phyloP scores from a whole-genome alignment of 2,113 vertebrate species.

The Tachycineta bicolor region DNA sequence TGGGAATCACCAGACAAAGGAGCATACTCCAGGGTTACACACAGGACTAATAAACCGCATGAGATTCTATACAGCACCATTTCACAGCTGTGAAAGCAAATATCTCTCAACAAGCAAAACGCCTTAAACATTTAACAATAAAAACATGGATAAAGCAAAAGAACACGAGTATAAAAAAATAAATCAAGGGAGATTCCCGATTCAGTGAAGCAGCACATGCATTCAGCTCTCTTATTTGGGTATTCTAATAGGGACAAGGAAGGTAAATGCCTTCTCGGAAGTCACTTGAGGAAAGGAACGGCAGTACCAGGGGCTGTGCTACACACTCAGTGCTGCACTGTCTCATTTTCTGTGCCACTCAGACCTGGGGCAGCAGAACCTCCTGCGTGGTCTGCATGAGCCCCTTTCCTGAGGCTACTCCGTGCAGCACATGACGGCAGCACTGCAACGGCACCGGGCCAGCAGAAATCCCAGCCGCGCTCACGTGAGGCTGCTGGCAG shows the following conservation, averaged over 20 bases:
- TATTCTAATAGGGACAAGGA: background rate
- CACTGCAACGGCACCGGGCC: constrained; percentile 13
- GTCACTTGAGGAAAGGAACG: background rate
- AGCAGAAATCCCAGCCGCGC: constrained; percentile 28
- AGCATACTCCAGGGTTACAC: background rate
- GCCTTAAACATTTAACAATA: background rate
- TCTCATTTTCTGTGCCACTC: background rate
- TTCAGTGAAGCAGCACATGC: background rate
- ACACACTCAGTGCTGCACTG: background rate
- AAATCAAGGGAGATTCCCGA: background rate
- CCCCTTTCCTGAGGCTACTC: constrained; percentile 32
- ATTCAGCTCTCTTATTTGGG: background rate
- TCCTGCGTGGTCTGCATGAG: background rate
- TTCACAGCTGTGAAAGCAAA: background rate
- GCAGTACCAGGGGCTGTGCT: background rate
- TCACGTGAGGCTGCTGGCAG: constrained; percentile 41
- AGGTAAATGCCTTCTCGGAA: background rate
- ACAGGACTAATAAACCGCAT: background rate
- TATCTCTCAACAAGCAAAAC: background rate
- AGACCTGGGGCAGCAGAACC: background rate
- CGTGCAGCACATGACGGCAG: constrained; percentile 43
- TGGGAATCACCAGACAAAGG: constrained; percentile 9
- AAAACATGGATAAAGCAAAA: background rate
- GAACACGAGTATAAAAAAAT: background rate
- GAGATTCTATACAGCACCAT: background rate